Conservation (phyloP, 2,797 vertebrate species). For the Leptodactylus fallax region DNA sequence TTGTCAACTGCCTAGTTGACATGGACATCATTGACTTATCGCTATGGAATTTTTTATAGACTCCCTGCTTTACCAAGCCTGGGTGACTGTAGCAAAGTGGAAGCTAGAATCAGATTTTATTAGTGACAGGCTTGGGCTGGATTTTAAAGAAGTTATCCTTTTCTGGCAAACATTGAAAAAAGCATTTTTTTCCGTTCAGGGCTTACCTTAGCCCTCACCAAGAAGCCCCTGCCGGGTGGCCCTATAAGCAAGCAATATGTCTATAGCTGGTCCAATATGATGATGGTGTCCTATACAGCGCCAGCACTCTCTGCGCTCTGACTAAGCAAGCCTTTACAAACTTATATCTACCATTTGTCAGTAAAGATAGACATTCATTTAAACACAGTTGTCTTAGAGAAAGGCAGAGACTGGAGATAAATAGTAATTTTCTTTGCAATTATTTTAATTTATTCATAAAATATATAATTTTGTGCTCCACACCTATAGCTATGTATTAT, state of each 20-base stretch:
- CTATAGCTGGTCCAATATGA: too few relatives aligned
- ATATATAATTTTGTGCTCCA: background rate
- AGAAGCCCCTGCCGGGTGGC: too few relatives aligned
- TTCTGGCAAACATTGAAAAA: too few relatives aligned
- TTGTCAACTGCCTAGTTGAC: background rate
- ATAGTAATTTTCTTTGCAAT: background rate
- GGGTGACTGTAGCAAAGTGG: background rate
- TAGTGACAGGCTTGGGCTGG: background rate
- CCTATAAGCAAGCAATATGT: too few relatives aligned
- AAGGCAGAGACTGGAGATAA: background rate
- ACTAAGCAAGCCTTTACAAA: too few relatives aligned
- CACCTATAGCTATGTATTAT: background rate
- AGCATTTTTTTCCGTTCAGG: too few relatives aligned
- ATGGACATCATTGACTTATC: background rate
- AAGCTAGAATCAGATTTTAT: background rate
- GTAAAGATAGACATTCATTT: background rate
- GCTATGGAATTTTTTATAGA: background rate
- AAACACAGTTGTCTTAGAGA: background rate
- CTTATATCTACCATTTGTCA: background rate
- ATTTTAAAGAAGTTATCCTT: too few relatives aligned
- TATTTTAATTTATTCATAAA: conserved; percentile 22
- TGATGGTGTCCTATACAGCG: too few relatives aligned
- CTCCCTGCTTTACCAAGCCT: background rate
- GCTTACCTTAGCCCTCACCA: too few relatives aligned
- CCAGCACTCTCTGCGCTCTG: too few relatives aligned